Conservation (phyloP, 2,888 invertebrate species). For the Spatulosminthurus flaviceps region DNA sequence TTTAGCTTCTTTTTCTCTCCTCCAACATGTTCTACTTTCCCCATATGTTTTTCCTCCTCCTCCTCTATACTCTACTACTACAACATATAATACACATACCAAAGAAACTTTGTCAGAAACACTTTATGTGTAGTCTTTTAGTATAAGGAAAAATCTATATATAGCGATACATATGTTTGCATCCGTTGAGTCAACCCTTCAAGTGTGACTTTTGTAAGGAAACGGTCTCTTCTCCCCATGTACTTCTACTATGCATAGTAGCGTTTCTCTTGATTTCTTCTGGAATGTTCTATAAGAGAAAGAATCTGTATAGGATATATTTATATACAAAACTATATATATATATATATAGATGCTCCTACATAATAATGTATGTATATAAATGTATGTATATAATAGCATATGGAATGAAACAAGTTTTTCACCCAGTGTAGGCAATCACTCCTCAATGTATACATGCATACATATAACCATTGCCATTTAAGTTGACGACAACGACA, state of each 20-base stretch:
- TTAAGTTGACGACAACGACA: conserved; percentile 28
- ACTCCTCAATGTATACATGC: neutral
- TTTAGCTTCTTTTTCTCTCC: neutral
- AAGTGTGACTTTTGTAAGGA: too few species aligned
- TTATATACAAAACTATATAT: neutral
- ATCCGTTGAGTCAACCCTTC: neutral
- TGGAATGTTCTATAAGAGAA: too few species aligned
- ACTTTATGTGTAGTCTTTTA: too few species aligned
- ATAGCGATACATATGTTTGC: neutral
- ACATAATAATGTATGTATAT: too few species aligned
- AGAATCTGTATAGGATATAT: neutral
- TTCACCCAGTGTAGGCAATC: neutral
- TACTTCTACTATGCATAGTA: too few species aligned
- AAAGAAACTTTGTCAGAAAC: too few species aligned
- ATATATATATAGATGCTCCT: too few species aligned
- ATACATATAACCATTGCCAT: conserved; percentile 12
- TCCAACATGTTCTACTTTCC: neutral
- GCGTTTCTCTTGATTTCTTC: too few species aligned
- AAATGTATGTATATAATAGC: neutral
- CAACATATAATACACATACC: too few species aligned
- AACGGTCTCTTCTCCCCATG: too few species aligned
- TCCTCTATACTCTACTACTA: neutral
- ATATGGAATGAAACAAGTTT: neutral
- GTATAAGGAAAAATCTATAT: neutral
- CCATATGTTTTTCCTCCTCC: neutral